Evolutionary conservation across 2,888 invertebrate genomes (phyloP).

Genomic region (Acanthosoma haemorrhoidale): DNA sequence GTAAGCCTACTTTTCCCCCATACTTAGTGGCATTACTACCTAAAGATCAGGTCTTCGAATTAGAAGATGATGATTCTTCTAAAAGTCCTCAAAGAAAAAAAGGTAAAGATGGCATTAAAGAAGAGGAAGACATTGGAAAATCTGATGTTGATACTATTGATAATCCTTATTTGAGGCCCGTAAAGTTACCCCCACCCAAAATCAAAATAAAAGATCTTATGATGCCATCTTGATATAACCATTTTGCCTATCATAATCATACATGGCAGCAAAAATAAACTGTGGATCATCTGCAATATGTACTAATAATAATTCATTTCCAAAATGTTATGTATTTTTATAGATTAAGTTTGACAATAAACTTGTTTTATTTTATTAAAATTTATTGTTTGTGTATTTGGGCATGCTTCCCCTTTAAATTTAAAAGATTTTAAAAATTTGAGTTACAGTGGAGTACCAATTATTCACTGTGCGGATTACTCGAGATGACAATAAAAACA

Average conservation of each 20-base stretch:
- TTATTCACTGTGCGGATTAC: neutral
- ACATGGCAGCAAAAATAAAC: too few relatives aligned
- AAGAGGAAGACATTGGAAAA: slow-evolving; percentile 49
- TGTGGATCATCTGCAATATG: too few relatives aligned
- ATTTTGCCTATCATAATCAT: neutral
- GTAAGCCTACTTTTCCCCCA: slow-evolving; percentile 74
- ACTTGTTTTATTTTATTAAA: neutral
- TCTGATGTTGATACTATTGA: slow-evolving; percentile 57
- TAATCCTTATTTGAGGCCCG: slow-evolving; percentile 64
- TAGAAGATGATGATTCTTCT: slow-evolving; percentile 65
- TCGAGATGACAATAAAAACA: neutral
- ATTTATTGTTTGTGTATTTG: too few relatives aligned
- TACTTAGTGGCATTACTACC: slow-evolving; percentile 82
- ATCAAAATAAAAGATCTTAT: slow-evolving; percentile 40
- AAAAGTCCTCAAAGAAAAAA: slow-evolving; percentile 43
- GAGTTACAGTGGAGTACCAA: too few relatives aligned
- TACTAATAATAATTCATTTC: too few relatives aligned
- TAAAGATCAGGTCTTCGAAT: slow-evolving; percentile 90
- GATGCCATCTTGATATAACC: neutral
- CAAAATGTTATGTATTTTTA: too few relatives aligned
- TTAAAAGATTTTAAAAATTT: neutral
- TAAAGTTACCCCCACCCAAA: slow-evolving; percentile 48
- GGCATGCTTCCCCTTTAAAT: neutral
- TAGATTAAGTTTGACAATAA: too few relatives aligned
- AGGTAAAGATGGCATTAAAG: slow-evolving; percentile 48